These are phyloP conservation scores for Meiosimyza platycephala DNA, from an alignment of 2,888 invertebrate species.

Conservation along the genomic window DNA sequence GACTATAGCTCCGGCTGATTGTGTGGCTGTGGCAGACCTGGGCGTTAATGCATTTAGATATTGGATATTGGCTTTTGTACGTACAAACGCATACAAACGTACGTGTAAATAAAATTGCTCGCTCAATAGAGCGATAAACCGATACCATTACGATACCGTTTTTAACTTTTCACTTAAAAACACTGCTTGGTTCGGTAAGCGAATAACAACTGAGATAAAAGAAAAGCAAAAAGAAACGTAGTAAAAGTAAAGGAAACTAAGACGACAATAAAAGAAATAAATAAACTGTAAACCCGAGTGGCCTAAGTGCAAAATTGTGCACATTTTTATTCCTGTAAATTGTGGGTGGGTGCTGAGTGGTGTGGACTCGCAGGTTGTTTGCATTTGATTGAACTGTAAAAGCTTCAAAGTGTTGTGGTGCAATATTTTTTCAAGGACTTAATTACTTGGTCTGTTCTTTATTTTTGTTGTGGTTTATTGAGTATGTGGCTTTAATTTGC, in stretches of 20 bases:
- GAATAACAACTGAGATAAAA: not conserved
- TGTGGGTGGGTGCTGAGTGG: no score
- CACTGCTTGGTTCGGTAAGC: not conserved
- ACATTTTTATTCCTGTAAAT: not conserved
- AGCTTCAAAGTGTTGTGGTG: no score
- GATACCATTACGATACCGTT: not conserved
- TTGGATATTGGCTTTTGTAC: not conserved
- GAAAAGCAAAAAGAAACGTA: not conserved
- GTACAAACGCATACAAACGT: no score
- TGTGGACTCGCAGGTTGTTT: no score
- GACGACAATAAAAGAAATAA: not conserved
- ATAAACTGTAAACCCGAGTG: not conserved
- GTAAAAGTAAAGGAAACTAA: not conserved
- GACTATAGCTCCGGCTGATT: no score
- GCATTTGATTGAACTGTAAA: no score
- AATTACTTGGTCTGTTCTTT: no score
- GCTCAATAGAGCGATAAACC: slow-evolving; percentile 17
- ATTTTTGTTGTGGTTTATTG: no score
- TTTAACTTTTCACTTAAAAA: not conserved
- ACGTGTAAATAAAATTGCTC: slow-evolving; percentile 3
- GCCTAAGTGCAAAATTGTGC: slow-evolving; percentile 9
- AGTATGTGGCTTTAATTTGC: no score
- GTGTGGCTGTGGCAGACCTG: not conserved
- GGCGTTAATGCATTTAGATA: slow-evolving; percentile 28
- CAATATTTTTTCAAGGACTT: no score